Base-by-base conservation (phyloP, 2,113 vertebrate genomes). In the Albula goreensis region DNA sequence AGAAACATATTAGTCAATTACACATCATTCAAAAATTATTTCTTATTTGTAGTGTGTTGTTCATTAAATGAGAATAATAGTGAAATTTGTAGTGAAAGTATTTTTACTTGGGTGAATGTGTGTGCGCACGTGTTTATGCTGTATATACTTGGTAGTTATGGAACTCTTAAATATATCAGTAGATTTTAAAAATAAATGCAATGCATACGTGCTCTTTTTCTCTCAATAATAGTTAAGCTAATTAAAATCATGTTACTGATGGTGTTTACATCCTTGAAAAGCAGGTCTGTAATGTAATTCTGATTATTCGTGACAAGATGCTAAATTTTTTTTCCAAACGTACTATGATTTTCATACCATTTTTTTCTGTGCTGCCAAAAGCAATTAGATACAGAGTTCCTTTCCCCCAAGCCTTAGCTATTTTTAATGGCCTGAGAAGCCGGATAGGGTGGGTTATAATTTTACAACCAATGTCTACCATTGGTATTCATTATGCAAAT, bases 401-500 rank as follows among this genome's bases (percentile, higher is more conserved):
- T 41, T 12, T 6, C 25, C 41, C 78, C 41, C 80, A 11, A 81
- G 49, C 17, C 49, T 50, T 81, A 81, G 15, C 22, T 81, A 81
- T 51, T 50, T 81, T 51, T 41, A 81, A 81, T 51, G 6, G 13
- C 80, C 0, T 17, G 49, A 12, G 22, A 31, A 15, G 3, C 25
- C 6, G 1, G 11, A 80, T 13, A 41, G 11, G 78, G 78, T 41
- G 70, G 17, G 48, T 17, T 81, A 15, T 12, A 56, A 49, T 51
- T 63, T n/a, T 81, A 74, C 80, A 11, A 50, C 11, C 53, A 10
- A 70, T 49, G 48, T 63, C 84, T 81, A 66, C 48, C 84, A 49
- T 19, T 49, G 82, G 22, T 13, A 70, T 51, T 86, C 41, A 70
- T 52, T 81, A 74, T 81, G 57, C 50, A 80, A 74, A 81, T 74